These are phyloP conservation scores for Tonatia bakeri DNA, from an alignment of 2,113 vertebrate genomes.

Conservation along the genomic window DNA sequence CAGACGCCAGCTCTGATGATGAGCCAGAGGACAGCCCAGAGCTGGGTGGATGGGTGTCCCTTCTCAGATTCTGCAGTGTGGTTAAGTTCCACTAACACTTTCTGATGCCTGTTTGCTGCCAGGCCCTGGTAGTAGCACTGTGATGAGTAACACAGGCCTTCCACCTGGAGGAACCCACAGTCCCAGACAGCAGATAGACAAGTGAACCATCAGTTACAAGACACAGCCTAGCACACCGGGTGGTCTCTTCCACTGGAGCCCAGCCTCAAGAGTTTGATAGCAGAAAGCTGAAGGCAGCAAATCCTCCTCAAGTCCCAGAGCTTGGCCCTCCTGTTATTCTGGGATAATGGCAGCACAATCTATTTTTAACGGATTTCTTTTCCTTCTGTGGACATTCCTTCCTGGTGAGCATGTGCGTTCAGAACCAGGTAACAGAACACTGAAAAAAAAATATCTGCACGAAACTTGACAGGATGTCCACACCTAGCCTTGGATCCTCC, in stretches of 20 bases:
- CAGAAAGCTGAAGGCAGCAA: conserved; percentile 9
- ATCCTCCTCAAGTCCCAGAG: neutral
- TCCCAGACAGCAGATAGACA: neutral
- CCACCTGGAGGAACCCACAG: neutral
- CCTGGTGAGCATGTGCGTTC: neutral
- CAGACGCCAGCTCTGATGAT: neutral
- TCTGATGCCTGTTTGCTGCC: neutral
- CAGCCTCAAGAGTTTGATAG: neutral
- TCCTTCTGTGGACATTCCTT: neutral
- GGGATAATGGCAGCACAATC: neutral
- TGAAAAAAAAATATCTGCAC: neutral
- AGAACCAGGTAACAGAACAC: neutral
- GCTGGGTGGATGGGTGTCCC: neutral
- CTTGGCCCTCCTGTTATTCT: neutral
- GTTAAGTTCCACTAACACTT: neutral
- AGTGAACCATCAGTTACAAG: neutral
- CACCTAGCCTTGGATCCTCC: neutral
- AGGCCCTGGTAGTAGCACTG: neutral
- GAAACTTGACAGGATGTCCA: conserved; percentile 23
- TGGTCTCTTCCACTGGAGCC: neutral
- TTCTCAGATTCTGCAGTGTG: neutral
- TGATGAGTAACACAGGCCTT: neutral
- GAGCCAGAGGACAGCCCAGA: neutral
- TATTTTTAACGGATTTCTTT: conserved; percentile 32
- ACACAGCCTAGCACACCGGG: neutral